A percentile compares a stretch with the other conserved stretches of the same genome.
phyloP scores from a whole-genome alignment of 2,888 invertebrate genomes.

The Neoitamus cyanurus region DNA sequence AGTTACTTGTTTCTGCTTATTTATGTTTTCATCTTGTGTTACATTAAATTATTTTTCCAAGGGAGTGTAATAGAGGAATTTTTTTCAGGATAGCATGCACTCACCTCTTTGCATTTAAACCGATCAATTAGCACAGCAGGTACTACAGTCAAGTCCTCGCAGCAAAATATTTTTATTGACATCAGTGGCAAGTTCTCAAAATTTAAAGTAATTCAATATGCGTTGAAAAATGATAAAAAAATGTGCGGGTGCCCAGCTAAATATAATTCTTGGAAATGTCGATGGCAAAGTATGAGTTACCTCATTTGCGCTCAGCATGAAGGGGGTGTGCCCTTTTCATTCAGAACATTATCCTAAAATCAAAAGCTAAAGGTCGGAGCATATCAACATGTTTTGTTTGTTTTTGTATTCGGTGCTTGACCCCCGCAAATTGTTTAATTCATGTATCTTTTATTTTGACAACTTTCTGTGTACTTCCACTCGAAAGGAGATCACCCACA shows the following conservation, averaged over 20 bases:
- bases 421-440: background rate
- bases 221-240: background rate
- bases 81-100: background rate
- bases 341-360: background rate
- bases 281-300: background rate
- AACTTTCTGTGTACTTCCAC: no score
- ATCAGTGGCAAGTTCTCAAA: background rate
- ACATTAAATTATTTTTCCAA: background rate
- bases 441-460: no score
- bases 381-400: background rate
- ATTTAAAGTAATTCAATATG: background rate
- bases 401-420: background rate
- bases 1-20: background rate
- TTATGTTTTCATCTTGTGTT: background rate
- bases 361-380: background rate
- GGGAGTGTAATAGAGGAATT: background rate
- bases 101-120: background rate
- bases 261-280: background rate
- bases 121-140: background rate
- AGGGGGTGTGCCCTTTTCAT: background rate
- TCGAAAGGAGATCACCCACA: no score
- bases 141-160: background rate
- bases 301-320: background rate
- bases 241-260: background rate
- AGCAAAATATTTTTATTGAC: background rate